Base-by-base conservation (phyloP, 2,888 invertebrate genomes). In the Scaptomyza cyrtandrae region DNA sequence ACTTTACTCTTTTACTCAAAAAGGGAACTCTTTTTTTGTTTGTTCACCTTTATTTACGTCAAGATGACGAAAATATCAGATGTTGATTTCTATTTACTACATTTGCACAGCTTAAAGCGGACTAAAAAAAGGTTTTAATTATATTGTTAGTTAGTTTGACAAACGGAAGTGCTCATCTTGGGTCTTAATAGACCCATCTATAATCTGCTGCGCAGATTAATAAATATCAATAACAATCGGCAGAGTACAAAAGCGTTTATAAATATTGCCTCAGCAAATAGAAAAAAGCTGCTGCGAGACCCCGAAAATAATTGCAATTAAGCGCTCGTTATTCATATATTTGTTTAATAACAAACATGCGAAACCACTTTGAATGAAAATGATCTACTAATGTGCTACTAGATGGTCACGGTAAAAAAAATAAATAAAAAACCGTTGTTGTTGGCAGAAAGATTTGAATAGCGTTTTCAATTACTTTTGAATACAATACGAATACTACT, bases 201-300 rank as follows among this genome's bases (percentile, higher is more conserved):
- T 58, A 53, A 64, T 69, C 71, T 56, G 60, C 58, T 57, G 53
- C 39, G 19, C 48, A 60, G 60, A 73, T 78, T 62, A 61, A 78
- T 64, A 78, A 71, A 64, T 59, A 75, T 69, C 57, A 53, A 68
- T 59, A 68, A 14, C 35, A 45, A 57, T 53, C 29, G 35, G 50
- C 41, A 6, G 13, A 50, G 53, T 35, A 76, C 63, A 50, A 53
- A 67, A 69, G 55, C 60, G 55, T 54, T 55, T 52, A 66, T 68
- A 62, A 83, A 81, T 81, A 81, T 87, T 81, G 56, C 41, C 50
- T 52, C 43, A 60, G 31, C 59, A 82, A 79, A 80, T 49, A 82
- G 41, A 41, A 41, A 50, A 79, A 48, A 41, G 49, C 27, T 56
- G 29, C 48, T 46, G 44, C 53, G 45, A 55, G 14, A 55, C 59